Percentiles rank a stretch among this genome's conserved stretches.
These are phyloP conservation scores for Orthonevra nobilis DNA, from an alignment of 2,888 invertebrate species.

Conservation along the genomic window DNA sequence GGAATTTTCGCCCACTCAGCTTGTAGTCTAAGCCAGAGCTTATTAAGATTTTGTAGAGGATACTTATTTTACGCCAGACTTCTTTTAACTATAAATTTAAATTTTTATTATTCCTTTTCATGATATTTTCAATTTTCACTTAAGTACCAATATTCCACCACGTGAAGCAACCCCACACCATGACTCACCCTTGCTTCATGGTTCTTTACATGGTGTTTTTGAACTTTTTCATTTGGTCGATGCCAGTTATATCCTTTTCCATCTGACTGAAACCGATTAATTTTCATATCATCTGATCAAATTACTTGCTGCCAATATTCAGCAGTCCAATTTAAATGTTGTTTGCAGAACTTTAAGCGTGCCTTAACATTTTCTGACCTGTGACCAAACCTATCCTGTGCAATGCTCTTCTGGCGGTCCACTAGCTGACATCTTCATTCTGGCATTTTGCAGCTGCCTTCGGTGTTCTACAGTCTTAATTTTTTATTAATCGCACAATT, in stretches of 20 bases:
- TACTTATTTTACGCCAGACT: too few species aligned
- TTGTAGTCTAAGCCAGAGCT: too few species aligned
- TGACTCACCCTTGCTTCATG: slow-evolving; percentile 51
- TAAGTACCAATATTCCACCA: slow-evolving; percentile 52
- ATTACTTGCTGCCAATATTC: slow-evolving; percentile 46
- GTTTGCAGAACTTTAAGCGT: slow-evolving; percentile 32
- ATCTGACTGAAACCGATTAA: slow-evolving; percentile 29
- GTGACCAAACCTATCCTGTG: slow-evolving; percentile 31
- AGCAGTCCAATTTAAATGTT: slow-evolving; percentile 12
- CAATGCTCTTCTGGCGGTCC: slow-evolving; percentile 38
- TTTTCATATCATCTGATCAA: slow-evolving; percentile 47
- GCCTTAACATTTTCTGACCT: slow-evolving; percentile 48
- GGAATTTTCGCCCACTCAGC: too few species aligned
- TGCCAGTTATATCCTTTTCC: slow-evolving; percentile 22
- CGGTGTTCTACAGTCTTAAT: not conserved
- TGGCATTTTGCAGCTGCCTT: too few species aligned
- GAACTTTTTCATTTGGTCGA: too few species aligned
- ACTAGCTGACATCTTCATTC: slow-evolving; percentile 19
- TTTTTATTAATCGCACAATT: not conserved
- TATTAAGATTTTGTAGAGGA: too few species aligned
- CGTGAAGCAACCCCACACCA: slow-evolving; percentile 56
- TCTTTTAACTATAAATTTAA: too few species aligned
- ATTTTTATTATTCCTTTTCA: slow-evolving; percentile 33
- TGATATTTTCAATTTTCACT: slow-evolving; percentile 29
- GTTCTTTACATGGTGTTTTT: too few species aligned